Percentiles rank a stretch among this genome's conserved stretches.
phyloP scores from a whole-genome alignment of 2,888 invertebrate species.

The Pelosia muscerda region DNA sequence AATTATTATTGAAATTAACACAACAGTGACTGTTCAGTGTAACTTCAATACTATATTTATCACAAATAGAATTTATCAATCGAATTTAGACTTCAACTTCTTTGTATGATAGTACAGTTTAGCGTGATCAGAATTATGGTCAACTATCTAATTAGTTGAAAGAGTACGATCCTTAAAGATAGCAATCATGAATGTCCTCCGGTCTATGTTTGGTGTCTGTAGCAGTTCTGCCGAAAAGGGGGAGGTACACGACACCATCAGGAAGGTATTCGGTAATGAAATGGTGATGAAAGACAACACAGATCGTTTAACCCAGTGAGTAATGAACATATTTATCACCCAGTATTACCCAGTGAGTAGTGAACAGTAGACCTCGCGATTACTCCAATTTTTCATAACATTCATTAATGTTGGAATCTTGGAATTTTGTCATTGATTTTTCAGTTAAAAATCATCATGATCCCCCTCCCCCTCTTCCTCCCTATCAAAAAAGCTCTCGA shows the following conservation, averaged over 20 bases:
- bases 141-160: background rate
- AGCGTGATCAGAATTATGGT: background rate
- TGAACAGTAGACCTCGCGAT: too few relatives aligned
- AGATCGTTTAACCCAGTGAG: constrained; percentile 74
- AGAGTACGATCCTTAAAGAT: background rate
- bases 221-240: constrained; percentile 77
- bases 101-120: background rate
- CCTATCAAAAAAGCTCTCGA: too few relatives aligned
- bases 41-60: background rate
- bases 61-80: background rate
- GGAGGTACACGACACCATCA: constrained; percentile 76
- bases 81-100: background rate
- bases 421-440: too few relatives aligned
- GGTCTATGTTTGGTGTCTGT: constrained; percentile 81
- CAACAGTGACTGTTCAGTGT: background rate
- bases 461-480: too few relatives aligned
- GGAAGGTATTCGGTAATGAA: constrained; percentile 77
- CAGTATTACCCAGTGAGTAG: too few relatives aligned
- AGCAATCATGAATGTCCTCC: constrained; percentile 77
- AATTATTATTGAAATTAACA: background rate
- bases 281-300: constrained; percentile 80
- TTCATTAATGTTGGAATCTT: too few relatives aligned
- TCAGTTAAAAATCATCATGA: too few relatives aligned
- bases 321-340: constrained; percentile 7
- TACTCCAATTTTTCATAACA: too few relatives aligned